phyloP scores from a whole-genome alignment of 2,113 vertebrate genomes.

The Platichthys flesus region DNA sequence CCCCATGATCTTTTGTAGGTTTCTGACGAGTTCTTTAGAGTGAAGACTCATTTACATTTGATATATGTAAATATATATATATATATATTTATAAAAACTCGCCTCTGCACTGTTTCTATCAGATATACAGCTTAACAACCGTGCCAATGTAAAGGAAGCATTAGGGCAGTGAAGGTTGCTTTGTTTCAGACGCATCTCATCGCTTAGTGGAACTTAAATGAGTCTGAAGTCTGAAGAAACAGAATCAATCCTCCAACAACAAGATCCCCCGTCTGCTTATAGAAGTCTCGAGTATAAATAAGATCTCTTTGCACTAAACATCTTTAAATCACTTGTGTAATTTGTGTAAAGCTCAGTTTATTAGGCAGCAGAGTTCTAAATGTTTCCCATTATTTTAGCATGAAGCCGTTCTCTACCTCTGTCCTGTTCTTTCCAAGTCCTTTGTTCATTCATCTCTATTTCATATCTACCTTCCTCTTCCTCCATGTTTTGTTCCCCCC shows the following conservation, averaged over 20 bases:
- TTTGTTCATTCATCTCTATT: slow-evolving; percentile 81
- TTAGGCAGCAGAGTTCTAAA: background rate
- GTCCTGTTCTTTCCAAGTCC: slow-evolving; percentile 74
- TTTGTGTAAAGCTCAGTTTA: background rate
- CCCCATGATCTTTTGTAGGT: background rate
- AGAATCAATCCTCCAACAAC: too few species aligned
- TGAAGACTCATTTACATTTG: background rate
- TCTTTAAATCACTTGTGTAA: background rate
- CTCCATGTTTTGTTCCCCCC: slow-evolving; percentile 79
- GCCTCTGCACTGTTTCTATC: too few species aligned
- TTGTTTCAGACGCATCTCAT: too few species aligned
- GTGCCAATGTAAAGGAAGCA: too few species aligned
- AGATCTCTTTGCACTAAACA: background rate
- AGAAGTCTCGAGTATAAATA: too few species aligned
- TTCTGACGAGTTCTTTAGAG: background rate
- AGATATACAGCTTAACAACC: too few species aligned
- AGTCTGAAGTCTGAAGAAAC: too few species aligned
- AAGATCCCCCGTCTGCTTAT: too few species aligned
- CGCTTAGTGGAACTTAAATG: too few species aligned
- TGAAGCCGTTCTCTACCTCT: slow-evolving; percentile 19
- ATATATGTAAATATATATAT: too few species aligned
- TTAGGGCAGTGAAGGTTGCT: too few species aligned
- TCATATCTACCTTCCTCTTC: slow-evolving; percentile 84
- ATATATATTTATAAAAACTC: too few species aligned
- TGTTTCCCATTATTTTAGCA: slow-evolving; percentile 22